phyloP scores from a whole-genome alignment of 1,140 invertebrate species.

The Achatina immaculata region DNA sequence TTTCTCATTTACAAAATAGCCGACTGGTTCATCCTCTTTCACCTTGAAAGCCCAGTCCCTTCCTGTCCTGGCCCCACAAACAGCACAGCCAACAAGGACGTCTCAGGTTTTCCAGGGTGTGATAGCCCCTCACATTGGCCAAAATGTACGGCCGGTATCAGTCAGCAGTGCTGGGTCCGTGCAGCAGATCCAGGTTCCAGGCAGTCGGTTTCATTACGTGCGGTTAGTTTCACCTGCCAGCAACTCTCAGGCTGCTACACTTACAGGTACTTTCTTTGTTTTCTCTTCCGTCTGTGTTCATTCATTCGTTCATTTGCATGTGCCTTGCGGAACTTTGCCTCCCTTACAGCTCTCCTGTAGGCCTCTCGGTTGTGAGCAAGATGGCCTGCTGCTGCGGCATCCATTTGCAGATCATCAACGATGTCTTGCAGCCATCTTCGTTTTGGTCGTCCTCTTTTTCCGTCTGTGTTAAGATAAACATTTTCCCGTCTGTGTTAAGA shows the following conservation, averaged over 20 bases:
- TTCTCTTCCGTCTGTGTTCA: not conserved
- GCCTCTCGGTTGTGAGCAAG: not conserved
- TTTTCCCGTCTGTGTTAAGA: too few species aligned
- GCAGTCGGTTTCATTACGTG: conserved; percentile 71
- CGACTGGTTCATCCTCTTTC: conserved; percentile 19
- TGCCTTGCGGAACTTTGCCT: too few species aligned
- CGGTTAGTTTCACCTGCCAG: conserved; percentile 57
- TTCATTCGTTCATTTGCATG: not conserved
- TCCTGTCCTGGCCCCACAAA: conserved; percentile 31
- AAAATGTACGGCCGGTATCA: conserved; percentile 26
- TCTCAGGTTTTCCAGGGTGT: conserved; percentile 35
- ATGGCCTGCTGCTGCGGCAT: too few species aligned
- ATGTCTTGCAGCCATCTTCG: too few species aligned
- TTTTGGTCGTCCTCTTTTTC: too few species aligned
- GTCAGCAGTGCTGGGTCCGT: conserved; percentile 40
- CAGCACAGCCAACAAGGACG: conserved; percentile 27
- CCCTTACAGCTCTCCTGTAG: too few species aligned
- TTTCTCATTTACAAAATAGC: not conserved
- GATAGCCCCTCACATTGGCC: conserved; percentile 33
- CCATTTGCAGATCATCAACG: too few species aligned
- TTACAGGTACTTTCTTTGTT: conserved; percentile 7
- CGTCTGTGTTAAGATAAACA: too few species aligned
- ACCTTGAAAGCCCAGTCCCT: conserved; percentile 25
- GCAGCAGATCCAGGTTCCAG: conserved; percentile 67
- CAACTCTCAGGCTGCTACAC: not conserved